These are phyloP conservation scores for Andinoacara biseriatus DNA, from an alignment of 2,113 vertebrate genomes.

Conservation along the genomic window DNA sequence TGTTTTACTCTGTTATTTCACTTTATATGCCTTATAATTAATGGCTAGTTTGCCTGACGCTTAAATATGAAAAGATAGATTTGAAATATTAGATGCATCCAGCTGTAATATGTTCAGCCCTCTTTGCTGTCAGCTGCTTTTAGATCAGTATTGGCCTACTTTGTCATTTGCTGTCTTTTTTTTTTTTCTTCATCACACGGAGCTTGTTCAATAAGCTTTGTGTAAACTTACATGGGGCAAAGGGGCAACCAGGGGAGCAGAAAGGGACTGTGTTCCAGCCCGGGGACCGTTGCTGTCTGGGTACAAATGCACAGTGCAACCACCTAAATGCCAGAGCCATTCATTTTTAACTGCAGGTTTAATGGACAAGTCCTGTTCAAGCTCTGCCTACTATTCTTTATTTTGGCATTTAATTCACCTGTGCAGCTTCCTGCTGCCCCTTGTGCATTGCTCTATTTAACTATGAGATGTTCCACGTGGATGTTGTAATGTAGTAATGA, in stretches of 20 bases:
- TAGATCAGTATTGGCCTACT: not conserved
- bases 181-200: not conserved
- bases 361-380: conserved; percentile 64
- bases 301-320: conserved; percentile 10
- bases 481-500: not conserved
- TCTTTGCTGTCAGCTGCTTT: not conserved
- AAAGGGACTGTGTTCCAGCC: conserved; percentile 39
- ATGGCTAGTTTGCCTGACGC: not conserved
- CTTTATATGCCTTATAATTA: not conserved
- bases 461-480: not conserved
- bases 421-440: not conserved
- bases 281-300: not conserved
- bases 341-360: conserved; percentile 64
- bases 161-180: not conserved
- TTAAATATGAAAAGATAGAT: not conserved
- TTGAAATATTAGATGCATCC: not conserved
- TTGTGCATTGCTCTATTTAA: not conserved
- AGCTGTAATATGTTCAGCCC: not conserved
- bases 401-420: not conserved
- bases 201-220: conserved; percentile 34
- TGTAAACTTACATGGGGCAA: conserved; percentile 40
- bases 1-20: not conserved
- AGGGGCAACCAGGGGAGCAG: conserved; percentile 19
- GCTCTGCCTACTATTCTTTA: not conserved
- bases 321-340: conserved; percentile 43